phyloP scores from a whole-genome alignment of 2,888 invertebrate species.

The Cephus runcator region DNA sequence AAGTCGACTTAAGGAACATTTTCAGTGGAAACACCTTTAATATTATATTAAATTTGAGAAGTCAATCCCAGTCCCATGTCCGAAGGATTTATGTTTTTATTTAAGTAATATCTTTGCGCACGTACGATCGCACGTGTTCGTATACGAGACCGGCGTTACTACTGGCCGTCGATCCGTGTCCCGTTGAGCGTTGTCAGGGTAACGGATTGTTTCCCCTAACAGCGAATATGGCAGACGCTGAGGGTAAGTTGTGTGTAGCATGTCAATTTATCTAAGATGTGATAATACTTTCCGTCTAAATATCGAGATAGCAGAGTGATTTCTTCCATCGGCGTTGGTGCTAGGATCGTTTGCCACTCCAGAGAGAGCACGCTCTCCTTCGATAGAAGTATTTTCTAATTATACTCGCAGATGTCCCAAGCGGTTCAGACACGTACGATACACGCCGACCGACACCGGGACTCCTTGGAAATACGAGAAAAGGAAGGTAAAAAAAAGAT shows the following conservation, averaged over 20 bases:
- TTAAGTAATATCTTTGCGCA: no score
- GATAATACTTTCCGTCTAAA: not conserved
- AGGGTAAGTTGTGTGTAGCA: slow-evolving; percentile 51
- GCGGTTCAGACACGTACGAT: not conserved
- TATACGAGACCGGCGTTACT: no score
- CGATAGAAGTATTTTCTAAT: slow-evolving; percentile 27
- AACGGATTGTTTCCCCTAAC: slow-evolving; percentile 46
- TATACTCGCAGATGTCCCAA: slow-evolving; percentile 27
- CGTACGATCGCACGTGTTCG: no score
- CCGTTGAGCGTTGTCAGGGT: slow-evolving; percentile 42
- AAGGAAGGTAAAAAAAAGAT: not conserved
- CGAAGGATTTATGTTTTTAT: no score
- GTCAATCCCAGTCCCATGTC: no score
- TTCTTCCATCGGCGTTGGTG: not conserved
- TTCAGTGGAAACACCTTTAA: no score
- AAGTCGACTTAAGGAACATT: no score
- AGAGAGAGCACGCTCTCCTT: not conserved
- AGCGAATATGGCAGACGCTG: slow-evolving; percentile 58
- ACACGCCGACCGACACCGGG: no score
- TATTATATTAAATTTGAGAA: no score
- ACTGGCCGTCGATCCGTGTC: not conserved
- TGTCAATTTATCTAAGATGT: slow-evolving; percentile 32
- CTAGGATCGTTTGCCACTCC: no score
- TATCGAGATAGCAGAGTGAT: not conserved
- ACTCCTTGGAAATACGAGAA: slow-evolving; percentile 2